Evolutionary conservation across 2,797 vertebrate species (phyloP).

Genomic region (Hyperoplus immaculatus): DNA sequence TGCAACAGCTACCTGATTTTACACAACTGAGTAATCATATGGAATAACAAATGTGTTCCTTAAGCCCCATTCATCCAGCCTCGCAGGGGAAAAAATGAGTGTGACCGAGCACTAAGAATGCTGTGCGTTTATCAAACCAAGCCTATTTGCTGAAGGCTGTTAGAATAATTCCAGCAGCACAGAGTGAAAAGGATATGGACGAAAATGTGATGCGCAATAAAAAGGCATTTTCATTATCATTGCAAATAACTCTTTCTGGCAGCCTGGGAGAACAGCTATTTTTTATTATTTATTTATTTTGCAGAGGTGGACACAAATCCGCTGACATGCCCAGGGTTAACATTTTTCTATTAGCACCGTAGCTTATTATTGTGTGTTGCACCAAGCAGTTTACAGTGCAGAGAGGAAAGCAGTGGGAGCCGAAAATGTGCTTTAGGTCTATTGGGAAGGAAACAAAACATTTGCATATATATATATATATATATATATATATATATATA

Average conservation of each 20-base stretch:
- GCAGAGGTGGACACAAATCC: constrained; percentile 55
- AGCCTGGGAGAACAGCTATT: not conserved
- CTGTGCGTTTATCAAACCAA: constrained; percentile 41
- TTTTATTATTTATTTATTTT: constrained; percentile 9
- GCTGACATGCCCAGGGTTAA: constrained; percentile 17
- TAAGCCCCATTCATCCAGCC: constrained; percentile 19
- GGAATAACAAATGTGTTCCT: constrained; percentile 32
- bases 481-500: too few relatives aligned
- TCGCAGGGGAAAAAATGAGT: constrained; percentile 3
- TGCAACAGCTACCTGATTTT: not conserved
- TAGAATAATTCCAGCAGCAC: constrained; percentile 39
- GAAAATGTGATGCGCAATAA: constrained; percentile 28
- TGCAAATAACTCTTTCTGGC: constrained; percentile 47
- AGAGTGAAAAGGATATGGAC: not conserved
- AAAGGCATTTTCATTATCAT: constrained; percentile 48
- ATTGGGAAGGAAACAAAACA: not conserved
- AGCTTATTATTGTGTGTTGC: not conserved
- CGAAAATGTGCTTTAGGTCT: constrained; percentile 13
- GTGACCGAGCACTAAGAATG: not conserved
- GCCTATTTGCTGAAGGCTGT: constrained; percentile 31
- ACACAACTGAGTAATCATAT: constrained; percentile 15
- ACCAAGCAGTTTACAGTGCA: constrained; percentile 7
- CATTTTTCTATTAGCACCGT: constrained; percentile 3
- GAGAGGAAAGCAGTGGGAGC: constrained; percentile 24
- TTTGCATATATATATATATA: not conserved